These are phyloP conservation scores for Platichthys stellatus DNA, from an alignment of 2,113 vertebrate species.

Conservation along the genomic window DNA sequence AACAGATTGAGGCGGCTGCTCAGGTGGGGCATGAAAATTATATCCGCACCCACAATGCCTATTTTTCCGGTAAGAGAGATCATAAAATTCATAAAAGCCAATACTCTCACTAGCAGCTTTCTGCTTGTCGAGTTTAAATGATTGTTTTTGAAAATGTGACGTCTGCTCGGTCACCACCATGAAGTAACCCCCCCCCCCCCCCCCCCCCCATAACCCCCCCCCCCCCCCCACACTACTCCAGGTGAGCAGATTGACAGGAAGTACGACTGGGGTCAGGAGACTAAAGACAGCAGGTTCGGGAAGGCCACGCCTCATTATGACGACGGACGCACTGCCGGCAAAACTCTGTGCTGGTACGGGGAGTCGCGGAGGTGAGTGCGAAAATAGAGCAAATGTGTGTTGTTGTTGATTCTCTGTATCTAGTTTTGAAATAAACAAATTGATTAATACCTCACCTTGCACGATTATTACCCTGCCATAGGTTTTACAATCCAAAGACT, in stretches of 20 bases:
- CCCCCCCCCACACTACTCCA: slow-evolving; percentile 42
- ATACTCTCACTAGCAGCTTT: not conserved
- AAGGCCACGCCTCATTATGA: slow-evolving; percentile 83
- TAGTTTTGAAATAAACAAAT: not conserved
- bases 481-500: slow-evolving; percentile 69
- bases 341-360: slow-evolving; percentile 81
- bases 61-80: slow-evolving; percentile 80
- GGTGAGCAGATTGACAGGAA: slow-evolving; percentile 87
- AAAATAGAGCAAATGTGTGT: not conserved
- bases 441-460: not conserved
- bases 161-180: not conserved
- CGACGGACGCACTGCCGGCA: slow-evolving; percentile 80
- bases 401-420: not conserved
- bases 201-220: no score
- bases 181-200: not conserved
- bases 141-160: not conserved
- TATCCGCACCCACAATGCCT: slow-evolving; percentile 83
- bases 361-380: slow-evolving; percentile 80
- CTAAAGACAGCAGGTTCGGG: slow-evolving; percentile 82
- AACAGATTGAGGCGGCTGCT: slow-evolving; percentile 83
- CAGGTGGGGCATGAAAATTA: slow-evolving; percentile 81
- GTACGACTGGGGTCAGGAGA: slow-evolving; percentile 77
- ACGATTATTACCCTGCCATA: no score
- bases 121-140: not conserved
- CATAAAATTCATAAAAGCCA: not conserved